Conservation (phyloP, 53 echinoderm and acorn worm genomes). For the Stichopus horrens region DNA sequence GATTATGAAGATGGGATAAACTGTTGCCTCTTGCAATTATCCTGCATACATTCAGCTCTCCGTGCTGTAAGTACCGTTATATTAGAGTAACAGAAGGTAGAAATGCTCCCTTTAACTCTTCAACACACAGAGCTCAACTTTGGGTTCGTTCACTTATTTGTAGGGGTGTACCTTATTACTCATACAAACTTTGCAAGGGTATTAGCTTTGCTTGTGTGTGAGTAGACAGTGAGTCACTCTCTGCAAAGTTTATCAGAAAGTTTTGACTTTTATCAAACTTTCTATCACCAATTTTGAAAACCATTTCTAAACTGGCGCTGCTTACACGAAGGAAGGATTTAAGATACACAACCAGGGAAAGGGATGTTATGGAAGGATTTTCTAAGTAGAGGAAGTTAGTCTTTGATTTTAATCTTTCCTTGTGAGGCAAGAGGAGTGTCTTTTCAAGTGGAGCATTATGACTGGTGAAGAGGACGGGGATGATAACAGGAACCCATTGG, state of each 20-base stretch:
- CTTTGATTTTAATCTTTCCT: background rate
- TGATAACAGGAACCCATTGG: slow-evolving; percentile 23
- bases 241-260: slow-evolving; percentile 26
- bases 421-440: background rate
- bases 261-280: slow-evolving; percentile 19
- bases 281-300: background rate
- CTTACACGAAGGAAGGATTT: background rate
- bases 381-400: too few species aligned
- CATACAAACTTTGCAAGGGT: too few species aligned
- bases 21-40: too few species aligned
- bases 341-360: background rate
- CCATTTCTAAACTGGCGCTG: background rate
- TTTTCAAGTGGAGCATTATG: background rate
- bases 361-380: background rate
- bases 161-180: too few species aligned
- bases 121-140: too few species aligned
- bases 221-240: background rate
- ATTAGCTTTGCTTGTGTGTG: too few species aligned
- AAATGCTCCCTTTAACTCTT: too few species aligned
- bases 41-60: too few species aligned
- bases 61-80: too few species aligned
- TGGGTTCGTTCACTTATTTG: too few species aligned
- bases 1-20: too few species aligned
- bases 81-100: too few species aligned
- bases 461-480: slow-evolving; percentile 5